phyloP scores from a whole-genome alignment of 30 jellyfish, hydroid and myxozoan species.

The Cassiopea xamachana region DNA sequence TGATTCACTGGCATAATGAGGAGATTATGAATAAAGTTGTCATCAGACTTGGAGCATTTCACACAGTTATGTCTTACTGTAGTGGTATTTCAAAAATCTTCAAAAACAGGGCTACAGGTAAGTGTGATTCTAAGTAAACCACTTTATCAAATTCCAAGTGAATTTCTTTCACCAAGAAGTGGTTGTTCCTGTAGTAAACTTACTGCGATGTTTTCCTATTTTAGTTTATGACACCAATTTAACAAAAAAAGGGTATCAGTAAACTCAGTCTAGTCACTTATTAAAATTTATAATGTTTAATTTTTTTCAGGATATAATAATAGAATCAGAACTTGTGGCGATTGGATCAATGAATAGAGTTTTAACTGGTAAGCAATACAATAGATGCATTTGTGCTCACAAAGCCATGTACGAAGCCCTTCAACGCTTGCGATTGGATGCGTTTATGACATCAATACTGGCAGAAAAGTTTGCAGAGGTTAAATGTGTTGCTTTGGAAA shows the following conservation, averaged over 20 bases:
- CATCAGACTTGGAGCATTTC: constrained; percentile 84
- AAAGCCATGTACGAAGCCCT: constrained; percentile 64
- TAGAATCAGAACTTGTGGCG: constrained; percentile 70
- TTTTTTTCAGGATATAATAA: constrained; percentile 48
- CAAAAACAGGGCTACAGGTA: constrained; percentile 70
- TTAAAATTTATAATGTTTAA: no score
- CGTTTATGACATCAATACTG: constrained; percentile 32
- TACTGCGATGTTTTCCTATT: no score
- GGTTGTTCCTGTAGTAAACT: no score
- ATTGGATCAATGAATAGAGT: constrained; percentile 65
- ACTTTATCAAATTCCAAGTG: no score
- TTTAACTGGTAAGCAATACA: constrained; percentile 69
- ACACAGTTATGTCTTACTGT: constrained; percentile 81
- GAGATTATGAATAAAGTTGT: constrained; percentile 20
- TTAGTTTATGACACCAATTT: no score
- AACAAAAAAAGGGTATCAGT: no score
- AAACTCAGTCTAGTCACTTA: no score
- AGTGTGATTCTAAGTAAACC: no score
- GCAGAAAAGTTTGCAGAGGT: no score
- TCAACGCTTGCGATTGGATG: constrained; percentile 42
- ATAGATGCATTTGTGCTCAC: constrained; percentile 56
- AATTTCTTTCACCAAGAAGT: no score
- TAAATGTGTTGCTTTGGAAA: no score
- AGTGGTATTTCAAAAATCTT: constrained; percentile 71
- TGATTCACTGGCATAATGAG: constrained; percentile 65